Percentiles rank a stretch among this genome's conserved stretches.
phyloP scores from a whole-genome alignment of 2,888 invertebrate species.

The Orthonevra nobilis region DNA sequence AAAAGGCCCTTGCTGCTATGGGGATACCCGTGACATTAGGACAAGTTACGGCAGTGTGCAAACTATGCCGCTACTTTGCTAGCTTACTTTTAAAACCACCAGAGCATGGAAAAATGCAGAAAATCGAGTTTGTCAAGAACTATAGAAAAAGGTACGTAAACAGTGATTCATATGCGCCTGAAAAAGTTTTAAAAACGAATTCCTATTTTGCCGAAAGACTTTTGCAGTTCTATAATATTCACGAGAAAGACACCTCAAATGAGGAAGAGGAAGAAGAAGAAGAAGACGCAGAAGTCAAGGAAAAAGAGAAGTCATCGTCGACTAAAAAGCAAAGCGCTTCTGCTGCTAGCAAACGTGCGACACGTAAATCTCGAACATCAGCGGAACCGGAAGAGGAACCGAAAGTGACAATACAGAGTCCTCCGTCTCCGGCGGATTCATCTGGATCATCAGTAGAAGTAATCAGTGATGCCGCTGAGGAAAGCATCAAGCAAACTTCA shows the following conservation, averaged over 20 bases:
- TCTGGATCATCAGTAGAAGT: slow-evolving; percentile 72
- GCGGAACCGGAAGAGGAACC: slow-evolving; percentile 73
- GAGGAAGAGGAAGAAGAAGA: slow-evolving; percentile 76
- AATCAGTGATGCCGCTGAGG: slow-evolving; percentile 63
- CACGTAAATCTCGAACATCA: slow-evolving; percentile 19
- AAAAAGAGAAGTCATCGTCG: slow-evolving; percentile 71
- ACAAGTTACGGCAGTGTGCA: slow-evolving; percentile 88
- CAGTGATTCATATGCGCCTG: no score
- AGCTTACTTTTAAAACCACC: slow-evolving; percentile 85
- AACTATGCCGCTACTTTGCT: slow-evolving; percentile 89
- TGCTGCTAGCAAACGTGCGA: slow-evolving; percentile 20
- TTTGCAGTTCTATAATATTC: slow-evolving; percentile 88
- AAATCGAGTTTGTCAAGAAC: slow-evolving; percentile 80
- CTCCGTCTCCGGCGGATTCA: slow-evolving; percentile 71
- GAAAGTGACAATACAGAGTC: slow-evolving; percentile 59
- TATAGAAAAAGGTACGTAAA: slow-evolving; percentile 83
- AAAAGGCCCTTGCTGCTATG: slow-evolving; percentile 83
- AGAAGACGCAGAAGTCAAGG: no score
- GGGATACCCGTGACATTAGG: slow-evolving; percentile 86
- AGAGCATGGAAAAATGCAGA: slow-evolving; percentile 80
- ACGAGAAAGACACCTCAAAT: slow-evolving; percentile 78
- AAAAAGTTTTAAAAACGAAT: background rate
- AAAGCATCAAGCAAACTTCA: background rate
- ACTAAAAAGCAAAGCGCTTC: slow-evolving; percentile 80
- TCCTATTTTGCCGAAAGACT: slow-evolving; percentile 82